phyloP scores from a whole-genome alignment of 2,113 vertebrate species.

The Mus musculus region DNA sequence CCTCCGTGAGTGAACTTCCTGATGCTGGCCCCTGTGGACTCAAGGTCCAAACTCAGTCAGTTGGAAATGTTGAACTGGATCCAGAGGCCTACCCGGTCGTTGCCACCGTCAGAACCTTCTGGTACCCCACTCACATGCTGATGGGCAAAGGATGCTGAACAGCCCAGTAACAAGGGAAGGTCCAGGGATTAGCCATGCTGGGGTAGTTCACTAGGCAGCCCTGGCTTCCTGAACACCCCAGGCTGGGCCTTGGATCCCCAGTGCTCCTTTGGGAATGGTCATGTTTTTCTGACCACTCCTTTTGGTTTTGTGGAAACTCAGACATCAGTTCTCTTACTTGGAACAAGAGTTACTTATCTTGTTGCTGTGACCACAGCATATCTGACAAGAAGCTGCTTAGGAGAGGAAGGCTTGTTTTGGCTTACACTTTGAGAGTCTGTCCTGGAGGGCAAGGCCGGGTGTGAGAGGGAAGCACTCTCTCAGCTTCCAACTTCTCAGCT shows the following conservation, averaged over 20 bases:
- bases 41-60: neutral
- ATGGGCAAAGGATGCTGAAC: neutral
- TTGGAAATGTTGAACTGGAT: neutral
- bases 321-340: neutral
- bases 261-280: neutral
- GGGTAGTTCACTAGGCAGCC: neutral
- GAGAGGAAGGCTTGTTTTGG: neutral
- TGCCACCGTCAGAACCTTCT: neutral
- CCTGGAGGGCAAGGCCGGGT: neutral
- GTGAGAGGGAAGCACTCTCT: neutral
- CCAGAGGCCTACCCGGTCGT: neutral
- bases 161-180: too few relatives aligned
- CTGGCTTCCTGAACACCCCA: neutral
- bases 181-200: neutral
- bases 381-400: neutral
- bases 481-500: neutral
- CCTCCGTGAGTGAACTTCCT: accelerated
- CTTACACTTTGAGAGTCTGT: neutral
- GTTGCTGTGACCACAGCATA: neutral
- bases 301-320: neutral
- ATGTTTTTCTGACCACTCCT: neutral
- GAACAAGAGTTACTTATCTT: neutral
- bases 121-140: neutral
- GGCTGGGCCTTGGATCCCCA: too few relatives aligned
- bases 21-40: neutral